Evolutionary conservation across 2,113 vertebrate genomes (phyloP), one percentile per base, ranked within the genome.

Genomic region (Australoheros scitulus): DNA sequence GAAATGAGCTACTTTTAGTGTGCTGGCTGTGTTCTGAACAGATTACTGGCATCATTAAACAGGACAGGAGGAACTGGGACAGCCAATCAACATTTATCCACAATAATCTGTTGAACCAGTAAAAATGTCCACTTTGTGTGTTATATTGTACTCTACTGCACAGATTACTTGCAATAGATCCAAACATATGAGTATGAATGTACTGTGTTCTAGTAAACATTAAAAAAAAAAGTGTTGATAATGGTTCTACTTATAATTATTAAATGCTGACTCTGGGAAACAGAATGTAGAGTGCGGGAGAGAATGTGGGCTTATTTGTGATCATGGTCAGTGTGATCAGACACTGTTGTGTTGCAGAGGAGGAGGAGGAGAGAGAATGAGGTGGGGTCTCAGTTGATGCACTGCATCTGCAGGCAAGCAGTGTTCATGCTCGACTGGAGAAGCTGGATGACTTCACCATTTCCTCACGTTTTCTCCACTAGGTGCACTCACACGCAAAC

Each of bases 371-470:
- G 34, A 29, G 26, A 63, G 36, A 11, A 3, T 63, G 79, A 34
- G 55, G 63, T 55, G 59, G 38, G n/a, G 70, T 79, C 57, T 79
- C 15, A 5, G 29, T 60, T 82, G 83, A 76, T 83, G 84, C 80
- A 80, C 26, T 86, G 82, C 79, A 84, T 81, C 89, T 86, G 84
- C 83, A 89, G 81, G 85, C 55, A 70, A 78, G 87, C 87, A 77
- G 68, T 36, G 11, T 92, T 93, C 90, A 91, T 65, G 86, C 89
- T 92, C 60, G 80, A 91, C 68, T 87, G 81, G 79, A 87, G 78
- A 90, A 59, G 77, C 61, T 77, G 80, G 90, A 90, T 93, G 91
- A 93, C 87, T 89, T 93, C 90, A 94, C 81, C 88, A 11, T n/a
- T 65, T 75, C 79, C 76, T 90, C 85, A 63, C 52, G 36, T 85